These are phyloP conservation scores for Sebastes nivosus DNA, from an alignment of 2,797 vertebrate genomes.

Conservation along the genomic window DNA sequence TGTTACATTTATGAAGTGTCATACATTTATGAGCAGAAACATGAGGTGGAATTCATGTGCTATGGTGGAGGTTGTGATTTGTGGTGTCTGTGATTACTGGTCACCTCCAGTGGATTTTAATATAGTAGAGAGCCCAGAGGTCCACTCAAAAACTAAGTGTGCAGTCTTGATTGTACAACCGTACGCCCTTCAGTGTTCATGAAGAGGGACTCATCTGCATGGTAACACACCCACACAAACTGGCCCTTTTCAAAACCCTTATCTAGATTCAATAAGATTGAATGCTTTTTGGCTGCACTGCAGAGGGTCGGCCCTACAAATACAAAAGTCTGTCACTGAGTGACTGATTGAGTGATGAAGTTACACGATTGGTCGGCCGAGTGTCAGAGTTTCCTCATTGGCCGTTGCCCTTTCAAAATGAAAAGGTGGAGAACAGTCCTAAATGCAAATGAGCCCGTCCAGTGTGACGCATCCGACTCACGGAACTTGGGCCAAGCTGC, in stretches of 20 bases:
- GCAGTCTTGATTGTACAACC: neutral
- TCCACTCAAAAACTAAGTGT: slow-evolving; percentile 2
- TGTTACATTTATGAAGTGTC: neutral
- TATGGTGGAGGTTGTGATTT: neutral
- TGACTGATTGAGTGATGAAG: too few relatives aligned
- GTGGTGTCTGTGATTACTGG: slow-evolving; percentile 18
- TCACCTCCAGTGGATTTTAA: neutral
- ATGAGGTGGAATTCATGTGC: neutral
- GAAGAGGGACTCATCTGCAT: neutral
- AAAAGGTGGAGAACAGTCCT: too few relatives aligned
- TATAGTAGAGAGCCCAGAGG: neutral
- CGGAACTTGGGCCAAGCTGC: too few relatives aligned
- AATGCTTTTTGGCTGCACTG: neutral
- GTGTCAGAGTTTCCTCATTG: too few relatives aligned
- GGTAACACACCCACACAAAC: slow-evolving; percentile 3
- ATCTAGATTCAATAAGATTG: slow-evolving; percentile 1
- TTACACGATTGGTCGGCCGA: too few relatives aligned
- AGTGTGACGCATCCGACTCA: too few relatives aligned
- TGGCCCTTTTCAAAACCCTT: neutral
- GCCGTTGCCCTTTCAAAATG: too few relatives aligned
- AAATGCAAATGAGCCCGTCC: too few relatives aligned
- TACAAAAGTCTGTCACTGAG: too few relatives aligned
- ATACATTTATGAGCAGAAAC: neutral
- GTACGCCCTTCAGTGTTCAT: neutral
- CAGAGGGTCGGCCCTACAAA: too few relatives aligned